These are phyloP conservation scores for Bombus breviceps DNA, from an alignment of 1,140 invertebrate genomes.

Conservation along the genomic window DNA sequence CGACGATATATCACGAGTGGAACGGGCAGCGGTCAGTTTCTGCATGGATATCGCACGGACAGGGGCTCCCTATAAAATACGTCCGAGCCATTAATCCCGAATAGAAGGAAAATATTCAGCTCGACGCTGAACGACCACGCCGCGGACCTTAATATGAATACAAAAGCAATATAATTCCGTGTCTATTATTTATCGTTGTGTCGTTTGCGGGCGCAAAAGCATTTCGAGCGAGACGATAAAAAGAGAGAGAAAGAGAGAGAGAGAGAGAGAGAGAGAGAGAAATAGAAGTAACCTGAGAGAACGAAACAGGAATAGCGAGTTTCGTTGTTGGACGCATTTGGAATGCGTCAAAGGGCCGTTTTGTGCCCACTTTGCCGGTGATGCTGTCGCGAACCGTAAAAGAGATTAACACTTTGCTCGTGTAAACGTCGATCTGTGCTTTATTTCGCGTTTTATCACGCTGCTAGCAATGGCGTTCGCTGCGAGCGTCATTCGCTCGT, in stretches of 20 bases:
- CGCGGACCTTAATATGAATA: conserved; percentile 81
- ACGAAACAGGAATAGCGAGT: not conserved
- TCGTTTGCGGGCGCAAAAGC: conserved; percentile 58
- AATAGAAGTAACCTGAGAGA: not conserved
- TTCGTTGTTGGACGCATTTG: conserved; percentile 48
- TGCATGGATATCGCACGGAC: conserved; percentile 69
- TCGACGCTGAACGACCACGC: conserved; percentile 76
- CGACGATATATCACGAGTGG: conserved; percentile 78
- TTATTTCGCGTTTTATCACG: conserved; percentile 59
- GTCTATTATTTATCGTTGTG: conserved; percentile 80
- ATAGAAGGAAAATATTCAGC: conserved; percentile 82
- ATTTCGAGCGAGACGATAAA: conserved; percentile 28
- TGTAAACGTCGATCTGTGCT: conserved; percentile 57
- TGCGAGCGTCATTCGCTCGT: conserved; percentile 43
- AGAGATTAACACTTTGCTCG: conserved; percentile 72
- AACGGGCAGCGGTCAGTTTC: conserved; percentile 79
- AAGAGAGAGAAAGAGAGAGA: not conserved
- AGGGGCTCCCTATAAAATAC: conserved; percentile 80
- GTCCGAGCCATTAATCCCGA: conserved; percentile 83
- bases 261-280: not conserved
- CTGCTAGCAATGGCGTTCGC: not conserved
- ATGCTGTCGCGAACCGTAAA: conserved; percentile 62
- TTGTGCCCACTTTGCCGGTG: conserved; percentile 55
- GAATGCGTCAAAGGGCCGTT: conserved; percentile 70
- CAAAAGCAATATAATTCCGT: conserved; percentile 78